Conservation (phyloP, 2,888 invertebrate genomes). For the Calameuta filiformis region DNA sequence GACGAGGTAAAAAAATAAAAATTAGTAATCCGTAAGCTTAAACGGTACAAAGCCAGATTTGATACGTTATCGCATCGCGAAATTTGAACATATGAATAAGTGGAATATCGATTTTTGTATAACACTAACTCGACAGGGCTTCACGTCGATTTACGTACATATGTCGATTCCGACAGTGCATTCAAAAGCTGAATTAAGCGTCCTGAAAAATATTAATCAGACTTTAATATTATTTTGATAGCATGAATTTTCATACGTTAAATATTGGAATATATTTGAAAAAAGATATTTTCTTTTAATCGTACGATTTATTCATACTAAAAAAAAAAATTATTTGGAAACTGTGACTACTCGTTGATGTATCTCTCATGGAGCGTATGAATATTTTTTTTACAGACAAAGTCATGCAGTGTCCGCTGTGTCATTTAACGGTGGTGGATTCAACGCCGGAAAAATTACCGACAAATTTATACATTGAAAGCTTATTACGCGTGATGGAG, state of each 20-base stretch:
- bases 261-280: background rate
- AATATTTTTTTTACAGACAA: conserved; percentile 16
- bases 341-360: background rate
- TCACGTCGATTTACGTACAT: background rate
- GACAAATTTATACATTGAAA: conserved; percentile 76
- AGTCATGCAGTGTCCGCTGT: conserved; percentile 70
- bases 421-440: conserved; percentile 68
- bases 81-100: background rate
- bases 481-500: conserved; percentile 69
- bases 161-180: background rate
- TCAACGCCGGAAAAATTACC: conserved; percentile 70
- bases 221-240: background rate
- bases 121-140: background rate
- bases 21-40: conserved; percentile 4
- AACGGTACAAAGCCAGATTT: background rate
- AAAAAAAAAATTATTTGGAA: background rate
- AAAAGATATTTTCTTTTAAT: no score
- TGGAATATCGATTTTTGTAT: background rate
- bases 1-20: background rate
- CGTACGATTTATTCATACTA: no score
- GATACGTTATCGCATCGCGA: background rate
- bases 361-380: background rate
- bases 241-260: background rate
- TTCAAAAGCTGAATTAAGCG: background rate
- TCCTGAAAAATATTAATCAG: background rate